Evolutionary conservation across 2,888 invertebrate species (phyloP).

Genomic region (Conistra vaccinii): DNA sequence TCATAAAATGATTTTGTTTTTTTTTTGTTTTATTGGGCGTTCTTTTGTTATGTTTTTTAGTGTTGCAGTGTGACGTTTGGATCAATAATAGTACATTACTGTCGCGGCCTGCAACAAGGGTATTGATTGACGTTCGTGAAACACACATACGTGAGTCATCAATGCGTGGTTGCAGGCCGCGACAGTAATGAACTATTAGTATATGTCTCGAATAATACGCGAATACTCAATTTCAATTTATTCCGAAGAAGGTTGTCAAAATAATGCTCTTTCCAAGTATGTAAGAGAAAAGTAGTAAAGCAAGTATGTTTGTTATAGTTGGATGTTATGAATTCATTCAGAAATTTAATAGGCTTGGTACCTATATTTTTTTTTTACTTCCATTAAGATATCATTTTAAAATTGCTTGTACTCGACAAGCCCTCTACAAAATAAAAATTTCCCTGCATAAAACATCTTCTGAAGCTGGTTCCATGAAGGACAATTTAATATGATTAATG

Average conservation of each 20-base stretch:
- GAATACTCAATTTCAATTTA: no score
- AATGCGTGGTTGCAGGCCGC: no score
- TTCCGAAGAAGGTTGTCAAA: no score
- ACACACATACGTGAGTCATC: no score
- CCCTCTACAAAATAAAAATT: not conserved
- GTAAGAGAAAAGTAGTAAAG: no score
- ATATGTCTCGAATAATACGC: no score
- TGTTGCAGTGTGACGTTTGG: not conserved
- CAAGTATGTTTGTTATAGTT: conserved; percentile 1
- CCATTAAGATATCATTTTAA: not conserved
- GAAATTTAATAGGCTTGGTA: not conserved
- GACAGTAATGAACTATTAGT: no score
- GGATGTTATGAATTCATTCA: not conserved
- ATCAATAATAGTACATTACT: not conserved
- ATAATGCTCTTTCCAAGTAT: no score
- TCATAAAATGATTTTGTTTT: conserved; percentile 42
- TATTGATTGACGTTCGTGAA: no score
- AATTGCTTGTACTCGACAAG: not conserved
- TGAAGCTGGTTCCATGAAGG: not conserved
- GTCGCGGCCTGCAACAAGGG: no score
- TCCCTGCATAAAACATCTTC: not conserved
- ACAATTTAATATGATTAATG: conserved; percentile 8
- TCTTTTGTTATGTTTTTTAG: conserved; percentile 23
- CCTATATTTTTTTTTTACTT: not conserved
- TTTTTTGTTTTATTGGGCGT: conserved; percentile 33